Conservation (phyloP, 2,113 vertebrate species). For the Cichladusa arquata region DNA sequence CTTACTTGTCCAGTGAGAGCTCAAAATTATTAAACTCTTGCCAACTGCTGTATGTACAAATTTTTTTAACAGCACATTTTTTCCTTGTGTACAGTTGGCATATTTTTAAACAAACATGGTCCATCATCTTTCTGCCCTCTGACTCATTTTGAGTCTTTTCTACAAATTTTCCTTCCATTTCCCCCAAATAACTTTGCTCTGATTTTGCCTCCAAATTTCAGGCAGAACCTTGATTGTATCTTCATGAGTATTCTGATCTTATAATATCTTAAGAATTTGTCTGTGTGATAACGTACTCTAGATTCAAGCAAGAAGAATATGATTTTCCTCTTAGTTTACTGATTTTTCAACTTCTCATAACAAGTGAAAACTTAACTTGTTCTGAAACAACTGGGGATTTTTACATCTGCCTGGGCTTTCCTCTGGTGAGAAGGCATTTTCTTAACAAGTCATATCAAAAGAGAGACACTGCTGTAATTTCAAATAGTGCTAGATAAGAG, state of each 20-base stretch:
- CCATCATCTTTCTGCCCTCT: neutral
- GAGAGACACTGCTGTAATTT: neutral
- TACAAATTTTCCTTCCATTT: neutral
- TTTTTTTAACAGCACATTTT: neutral
- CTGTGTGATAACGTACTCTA: neutral
- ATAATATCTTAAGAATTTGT: neutral
- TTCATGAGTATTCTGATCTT: neutral
- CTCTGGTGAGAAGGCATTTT: neutral
- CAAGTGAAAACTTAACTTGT: neutral
- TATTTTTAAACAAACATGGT: neutral
- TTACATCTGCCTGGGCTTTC: neutral
- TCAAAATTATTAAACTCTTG: slow-evolving; percentile 25
- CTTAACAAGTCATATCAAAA: neutral
- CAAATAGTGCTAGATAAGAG: neutral
- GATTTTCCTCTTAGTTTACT: neutral
- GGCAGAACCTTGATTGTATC: neutral
- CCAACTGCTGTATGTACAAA: neutral
- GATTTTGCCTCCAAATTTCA: neutral
- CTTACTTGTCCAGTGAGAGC: slow-evolving; percentile 12
- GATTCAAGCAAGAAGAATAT: neutral
- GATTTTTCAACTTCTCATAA: neutral
- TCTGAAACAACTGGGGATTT: neutral
- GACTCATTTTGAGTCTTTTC: neutral
- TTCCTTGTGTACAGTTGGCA: neutral
- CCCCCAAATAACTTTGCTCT: neutral